These are phyloP conservation scores for Tragopan temminckii DNA, from an alignment of 2,797 vertebrate species.

Conservation along the genomic window DNA sequence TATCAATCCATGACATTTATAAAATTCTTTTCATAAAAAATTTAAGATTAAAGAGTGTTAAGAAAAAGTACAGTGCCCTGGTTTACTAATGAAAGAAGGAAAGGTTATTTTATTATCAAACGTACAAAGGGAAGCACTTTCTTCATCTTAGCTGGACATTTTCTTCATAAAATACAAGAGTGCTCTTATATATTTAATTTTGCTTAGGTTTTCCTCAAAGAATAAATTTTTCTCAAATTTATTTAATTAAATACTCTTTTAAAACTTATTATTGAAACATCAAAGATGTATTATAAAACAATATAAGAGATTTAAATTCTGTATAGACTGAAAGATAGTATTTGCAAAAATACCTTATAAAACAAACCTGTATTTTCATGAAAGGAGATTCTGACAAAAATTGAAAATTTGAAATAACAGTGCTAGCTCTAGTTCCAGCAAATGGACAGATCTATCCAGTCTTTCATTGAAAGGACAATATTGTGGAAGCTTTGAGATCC, in stretches of 20 bases:
- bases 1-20: conserved; percentile 44
- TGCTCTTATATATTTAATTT: conserved; percentile 11
- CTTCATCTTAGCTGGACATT: background rate
- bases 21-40: conserved; percentile 60
- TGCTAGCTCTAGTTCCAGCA: background rate
- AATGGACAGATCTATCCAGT: background rate
- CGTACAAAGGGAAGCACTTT: conserved; percentile 37
- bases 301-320: background rate
- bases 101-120: conserved; percentile 67
- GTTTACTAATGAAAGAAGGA: conserved; percentile 67
- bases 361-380: background rate
- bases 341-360: background rate
- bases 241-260: conserved; percentile 37
- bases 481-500: background rate
- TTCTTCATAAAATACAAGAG: conserved; percentile 4
- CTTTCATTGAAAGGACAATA: background rate
- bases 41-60: conserved; percentile 58
- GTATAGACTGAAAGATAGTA: background rate
- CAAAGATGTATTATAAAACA: conserved; percentile 16
- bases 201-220: conserved; percentile 10
- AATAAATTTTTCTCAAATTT: background rate
- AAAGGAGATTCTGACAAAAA: background rate
- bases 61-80: conserved; percentile 9
- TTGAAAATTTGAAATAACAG: background rate
- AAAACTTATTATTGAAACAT: background rate